These are phyloP conservation scores for Aviceda subcristata DNA, from an alignment of 2,113 vertebrate genomes.

Conservation along the genomic window DNA sequence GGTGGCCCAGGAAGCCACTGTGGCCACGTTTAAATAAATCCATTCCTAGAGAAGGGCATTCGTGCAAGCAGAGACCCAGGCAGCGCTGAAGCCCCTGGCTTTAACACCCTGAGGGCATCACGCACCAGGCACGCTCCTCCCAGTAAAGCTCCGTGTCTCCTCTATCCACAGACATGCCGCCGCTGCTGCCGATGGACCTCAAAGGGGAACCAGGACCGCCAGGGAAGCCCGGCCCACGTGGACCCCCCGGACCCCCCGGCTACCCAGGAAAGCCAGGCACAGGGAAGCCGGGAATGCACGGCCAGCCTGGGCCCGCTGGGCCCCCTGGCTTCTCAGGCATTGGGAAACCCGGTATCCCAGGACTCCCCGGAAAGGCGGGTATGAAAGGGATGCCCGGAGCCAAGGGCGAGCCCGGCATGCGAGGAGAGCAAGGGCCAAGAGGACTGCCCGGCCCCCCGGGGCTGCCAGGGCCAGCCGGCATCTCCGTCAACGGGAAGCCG, in stretches of 20 bases:
- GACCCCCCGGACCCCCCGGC: constrained; percentile 86
- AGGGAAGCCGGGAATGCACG: constrained; percentile 91
- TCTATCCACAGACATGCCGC: constrained; percentile 86
- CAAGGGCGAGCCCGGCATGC: constrained; percentile 81
- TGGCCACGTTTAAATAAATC: background rate
- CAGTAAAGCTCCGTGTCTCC: background rate
- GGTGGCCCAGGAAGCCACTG: background rate
- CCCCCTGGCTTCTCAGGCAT: constrained; percentile 90
- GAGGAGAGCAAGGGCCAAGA: constrained; percentile 86
- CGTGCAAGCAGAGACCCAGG: background rate
- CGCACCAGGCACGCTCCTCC: background rate
- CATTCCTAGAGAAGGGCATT: background rate
- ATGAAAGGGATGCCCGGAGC: constrained; percentile 83
- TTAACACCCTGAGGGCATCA: background rate
- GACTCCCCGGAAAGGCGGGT: constrained; percentile 90
- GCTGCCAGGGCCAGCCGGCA: constrained; percentile 90
- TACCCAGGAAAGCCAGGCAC: constrained; percentile 91
- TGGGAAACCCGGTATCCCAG: constrained; percentile 92
- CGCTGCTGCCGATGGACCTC: constrained; percentile 83
- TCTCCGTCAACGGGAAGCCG: constrained; percentile 94
- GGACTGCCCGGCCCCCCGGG: constrained; percentile 88
- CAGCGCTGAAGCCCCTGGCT: fast-evolving
- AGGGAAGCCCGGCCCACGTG: constrained; percentile 91
- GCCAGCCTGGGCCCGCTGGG: constrained; percentile 88
- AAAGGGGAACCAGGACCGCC: constrained; percentile 94